Conservation (phyloP, 2,888 invertebrate genomes). For the Agonopterix heracliana region DNA sequence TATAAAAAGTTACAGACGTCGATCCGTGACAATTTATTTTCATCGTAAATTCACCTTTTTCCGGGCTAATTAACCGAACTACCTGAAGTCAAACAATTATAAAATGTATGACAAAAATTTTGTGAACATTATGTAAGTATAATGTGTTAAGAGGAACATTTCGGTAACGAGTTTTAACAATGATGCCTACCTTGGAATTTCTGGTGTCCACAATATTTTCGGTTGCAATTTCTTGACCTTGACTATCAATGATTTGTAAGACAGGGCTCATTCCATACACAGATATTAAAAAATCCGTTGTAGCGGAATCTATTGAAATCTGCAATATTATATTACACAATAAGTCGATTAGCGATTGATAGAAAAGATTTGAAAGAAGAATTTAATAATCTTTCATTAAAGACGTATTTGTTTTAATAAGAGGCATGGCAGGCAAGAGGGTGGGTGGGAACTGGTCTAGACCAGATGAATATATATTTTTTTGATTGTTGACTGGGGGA, state of each 20-base stretch:
- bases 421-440: no score
- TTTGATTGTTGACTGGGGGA: no score
- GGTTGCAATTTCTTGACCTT: background rate
- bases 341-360: no score
- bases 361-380: no score
- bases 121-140: constrained; percentile 11
- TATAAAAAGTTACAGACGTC: constrained; percentile 34
- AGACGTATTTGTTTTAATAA: no score
- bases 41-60: constrained; percentile 28
- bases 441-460: no score
- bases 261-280: constrained; percentile 34
- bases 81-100: constrained; percentile 30
- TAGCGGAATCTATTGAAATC: constrained; percentile 45
- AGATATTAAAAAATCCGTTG: constrained; percentile 37
- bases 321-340: constrained; percentile 14
- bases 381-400: no score
- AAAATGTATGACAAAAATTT: background rate
- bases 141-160: no score
- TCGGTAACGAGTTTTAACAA: no score
- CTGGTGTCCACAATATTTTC: background rate
- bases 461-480: no score
- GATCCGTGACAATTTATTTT: constrained; percentile 28
- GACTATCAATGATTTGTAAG: constrained; percentile 26
- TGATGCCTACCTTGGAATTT: background rate
- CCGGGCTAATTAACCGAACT: constrained; percentile 25